Evolutionary conservation across 2,797 vertebrate genomes (phyloP).

Genomic region (Melanotaenia maccullochi): DNA sequence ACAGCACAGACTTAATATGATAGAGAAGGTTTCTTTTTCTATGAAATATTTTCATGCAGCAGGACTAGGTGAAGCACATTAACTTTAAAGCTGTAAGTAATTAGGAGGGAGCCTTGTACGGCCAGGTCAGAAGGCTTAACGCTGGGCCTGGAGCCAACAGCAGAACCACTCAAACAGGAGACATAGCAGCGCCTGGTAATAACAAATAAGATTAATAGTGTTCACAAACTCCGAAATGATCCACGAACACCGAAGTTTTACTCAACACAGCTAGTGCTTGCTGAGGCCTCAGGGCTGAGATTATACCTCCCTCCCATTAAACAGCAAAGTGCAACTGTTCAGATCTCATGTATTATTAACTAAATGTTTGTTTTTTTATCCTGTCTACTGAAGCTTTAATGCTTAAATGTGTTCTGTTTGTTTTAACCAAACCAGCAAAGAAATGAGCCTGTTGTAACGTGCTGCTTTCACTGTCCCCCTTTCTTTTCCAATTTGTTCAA

Average conservation of each 20-base stretch:
- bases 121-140: slow-evolving; percentile 39
- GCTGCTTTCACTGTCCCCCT: slow-evolving; percentile 19
- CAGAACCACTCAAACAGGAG: slow-evolving; percentile 18
- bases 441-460: slow-evolving; percentile 14
- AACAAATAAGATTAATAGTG: slow-evolving; percentile 23
- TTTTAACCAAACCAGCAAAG: slow-evolving; percentile 24
- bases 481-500: slow-evolving; percentile 17
- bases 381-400: slow-evolving; percentile 16
- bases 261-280: neutral
- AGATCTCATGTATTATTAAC: slow-evolving; percentile 33
- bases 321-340: neutral
- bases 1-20: neutral
- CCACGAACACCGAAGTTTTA: neutral
- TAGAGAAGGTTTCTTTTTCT: neutral
- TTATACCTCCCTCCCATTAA: neutral
- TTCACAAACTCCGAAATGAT: slow-evolving; percentile 3
- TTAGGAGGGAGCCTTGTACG: slow-evolving; percentile 15
- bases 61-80: slow-evolving; percentile 12
- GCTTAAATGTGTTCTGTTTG: slow-evolving; percentile 2
- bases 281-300: neutral
- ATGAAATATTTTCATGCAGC: slow-evolving; percentile 2
- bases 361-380: slow-evolving; percentile 14
- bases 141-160: slow-evolving; percentile 19
- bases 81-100: slow-evolving; percentile 14
- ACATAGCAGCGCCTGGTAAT: slow-evolving; percentile 13